These are phyloP conservation scores for Diuraphis noxia DNA, from an alignment of 1,140 invertebrate species.

Conservation along the genomic window DNA sequence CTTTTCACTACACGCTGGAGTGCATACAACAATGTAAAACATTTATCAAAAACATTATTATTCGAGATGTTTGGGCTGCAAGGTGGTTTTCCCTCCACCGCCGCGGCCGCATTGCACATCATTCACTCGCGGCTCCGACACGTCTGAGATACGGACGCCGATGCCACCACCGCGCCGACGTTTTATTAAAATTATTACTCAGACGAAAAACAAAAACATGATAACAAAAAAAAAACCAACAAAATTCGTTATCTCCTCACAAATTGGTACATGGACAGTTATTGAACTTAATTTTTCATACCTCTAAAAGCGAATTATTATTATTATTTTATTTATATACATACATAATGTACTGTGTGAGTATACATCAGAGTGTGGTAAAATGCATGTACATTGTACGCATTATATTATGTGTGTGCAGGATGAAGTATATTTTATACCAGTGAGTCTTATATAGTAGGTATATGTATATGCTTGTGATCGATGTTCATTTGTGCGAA, in stretches of 20 bases:
- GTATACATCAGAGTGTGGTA: background rate
- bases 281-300: conserved; percentile 32
- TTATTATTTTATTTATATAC: background rate
- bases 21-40: background rate
- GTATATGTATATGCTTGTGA: background rate
- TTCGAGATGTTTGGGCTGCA: conserved; percentile 10
- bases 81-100: background rate
- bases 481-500: background rate
- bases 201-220: background rate
- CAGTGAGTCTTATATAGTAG: background rate
- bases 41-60: conserved; percentile 52
- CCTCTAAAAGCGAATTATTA: background rate
- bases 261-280: conserved; percentile 8
- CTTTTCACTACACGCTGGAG: background rate
- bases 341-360: background rate
- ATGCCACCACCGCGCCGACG: background rate
- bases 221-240: background rate
- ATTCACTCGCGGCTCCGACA: background rate
- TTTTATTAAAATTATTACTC: conserved; percentile 15
- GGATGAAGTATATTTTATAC: background rate
- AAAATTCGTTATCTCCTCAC: conserved; percentile 6
- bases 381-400: background rate
- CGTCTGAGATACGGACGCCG: background rate
- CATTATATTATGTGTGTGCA: background rate
- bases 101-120: background rate